phyloP scores from a whole-genome alignment of 2,888 invertebrate genomes.

The Mylabris sibirica region DNA sequence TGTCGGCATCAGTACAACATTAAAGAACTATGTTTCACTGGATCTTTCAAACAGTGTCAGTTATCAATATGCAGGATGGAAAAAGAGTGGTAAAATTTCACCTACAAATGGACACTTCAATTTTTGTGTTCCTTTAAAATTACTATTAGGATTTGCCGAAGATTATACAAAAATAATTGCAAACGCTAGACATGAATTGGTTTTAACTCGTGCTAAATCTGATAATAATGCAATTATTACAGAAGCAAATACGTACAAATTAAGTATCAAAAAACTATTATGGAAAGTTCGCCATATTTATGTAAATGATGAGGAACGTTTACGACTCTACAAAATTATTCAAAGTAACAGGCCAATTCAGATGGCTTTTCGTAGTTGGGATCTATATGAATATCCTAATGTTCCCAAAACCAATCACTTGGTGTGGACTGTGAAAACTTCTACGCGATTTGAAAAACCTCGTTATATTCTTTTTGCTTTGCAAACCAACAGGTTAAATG shows the following conservation, averaged over 20 bases:
- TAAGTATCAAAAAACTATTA: conserved; percentile 32
- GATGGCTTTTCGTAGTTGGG: conserved; percentile 52
- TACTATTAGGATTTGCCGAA: conserved; percentile 38
- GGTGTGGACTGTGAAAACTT: conserved; percentile 51
- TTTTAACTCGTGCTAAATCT: conserved; percentile 46
- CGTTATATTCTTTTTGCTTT: conserved; percentile 53
- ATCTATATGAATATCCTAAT: conserved; percentile 54
- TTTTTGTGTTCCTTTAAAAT: conserved; percentile 34
- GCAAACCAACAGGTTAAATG: conserved; percentile 21
- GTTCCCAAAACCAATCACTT: conserved; percentile 49
- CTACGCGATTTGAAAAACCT: conserved; percentile 52
- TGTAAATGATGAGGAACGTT: conserved; percentile 36
- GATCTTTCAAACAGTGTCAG: conserved; percentile 7
- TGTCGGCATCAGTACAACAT: conserved; percentile 31
- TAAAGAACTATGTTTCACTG: conserved; percentile 31
- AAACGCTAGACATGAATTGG: conserved; percentile 56
- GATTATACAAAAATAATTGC: conserved; percentile 42
- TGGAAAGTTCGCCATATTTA: conserved; percentile 41
- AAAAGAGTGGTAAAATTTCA: conserved; percentile 16
- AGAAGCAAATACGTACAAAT: conserved; percentile 17
- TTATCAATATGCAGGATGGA: conserved; percentile 29
- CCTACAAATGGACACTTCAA: conserved; percentile 25
- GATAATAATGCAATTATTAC: conserved; percentile 41
- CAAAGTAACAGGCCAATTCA: conserved; percentile 26
- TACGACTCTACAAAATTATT: conserved; percentile 31